phyloP scores from a whole-genome alignment of 1,140 invertebrate species.

The Rhagoletis zephyria region DNA sequence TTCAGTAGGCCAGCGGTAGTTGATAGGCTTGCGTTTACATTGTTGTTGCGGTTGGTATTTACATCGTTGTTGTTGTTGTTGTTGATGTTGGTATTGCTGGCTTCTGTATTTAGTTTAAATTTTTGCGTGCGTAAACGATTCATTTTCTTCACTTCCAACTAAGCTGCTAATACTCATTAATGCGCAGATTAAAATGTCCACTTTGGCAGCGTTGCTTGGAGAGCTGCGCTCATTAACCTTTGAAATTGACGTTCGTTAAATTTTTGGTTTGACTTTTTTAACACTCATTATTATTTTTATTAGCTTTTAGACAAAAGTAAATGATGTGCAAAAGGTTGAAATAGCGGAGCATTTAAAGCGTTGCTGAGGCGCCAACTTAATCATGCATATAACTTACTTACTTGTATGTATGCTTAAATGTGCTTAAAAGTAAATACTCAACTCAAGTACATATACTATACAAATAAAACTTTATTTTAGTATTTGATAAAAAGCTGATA shows the following conservation, averaged over 20 bases:
- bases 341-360: background rate
- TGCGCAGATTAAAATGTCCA: conserved; percentile 32
- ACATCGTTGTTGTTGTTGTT: conserved; percentile 58
- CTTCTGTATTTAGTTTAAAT: conserved; percentile 64
- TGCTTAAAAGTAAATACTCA: conserved; percentile 8
- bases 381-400: background rate
- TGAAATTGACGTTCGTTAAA: conserved; percentile 10
- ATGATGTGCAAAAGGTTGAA: conserved; percentile 2
- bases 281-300: background rate
- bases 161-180: conserved; percentile 19
- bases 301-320: background rate
- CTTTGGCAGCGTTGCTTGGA: background rate
- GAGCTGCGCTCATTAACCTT: conserved; percentile 32
- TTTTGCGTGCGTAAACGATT: conserved; percentile 71
- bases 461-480: background rate
- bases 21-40: conserved; percentile 52
- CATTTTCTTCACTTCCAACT: conserved; percentile 60
- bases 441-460: background rate
- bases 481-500: background rate
- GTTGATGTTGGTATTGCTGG: conserved; percentile 60
- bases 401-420: background rate
- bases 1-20: conserved; percentile 62
- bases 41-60: conserved; percentile 52
- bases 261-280: background rate
- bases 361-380: background rate